Percentiles rank a stretch among this genome's conserved stretches.
Conservation (phyloP, 1,140 invertebrate genomes). For the Drosophila guanche region DNA sequence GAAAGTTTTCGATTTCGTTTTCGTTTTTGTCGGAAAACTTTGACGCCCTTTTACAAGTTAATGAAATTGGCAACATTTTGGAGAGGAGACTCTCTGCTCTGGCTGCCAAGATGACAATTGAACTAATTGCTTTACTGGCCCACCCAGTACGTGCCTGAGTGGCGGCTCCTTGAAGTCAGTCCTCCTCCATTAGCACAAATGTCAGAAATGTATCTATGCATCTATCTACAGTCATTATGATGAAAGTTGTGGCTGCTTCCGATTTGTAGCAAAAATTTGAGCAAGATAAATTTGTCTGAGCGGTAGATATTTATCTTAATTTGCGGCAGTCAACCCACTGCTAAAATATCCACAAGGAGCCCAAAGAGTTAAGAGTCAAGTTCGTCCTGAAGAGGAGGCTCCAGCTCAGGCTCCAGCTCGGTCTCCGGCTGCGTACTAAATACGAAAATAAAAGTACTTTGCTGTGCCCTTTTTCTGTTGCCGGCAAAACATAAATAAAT, state of each 20-base stretch:
- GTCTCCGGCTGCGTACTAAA: conserved; percentile 44
- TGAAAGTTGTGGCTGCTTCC: conserved; percentile 52
- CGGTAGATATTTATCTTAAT: conserved; percentile 75
- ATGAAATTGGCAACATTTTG: conserved; percentile 64
- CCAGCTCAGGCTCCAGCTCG: neutral
- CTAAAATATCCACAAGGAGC: neutral
- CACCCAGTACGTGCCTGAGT: conserved; percentile 46
- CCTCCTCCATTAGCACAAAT: conserved; percentile 37
- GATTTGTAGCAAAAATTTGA: conserved; percentile 45
- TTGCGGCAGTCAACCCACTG: conserved; percentile 39
- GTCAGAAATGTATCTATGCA: conserved; percentile 10
- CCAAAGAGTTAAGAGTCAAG: conserved; percentile 72
- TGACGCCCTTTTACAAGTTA: conserved; percentile 58
- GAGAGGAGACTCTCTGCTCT: conserved; percentile 1
- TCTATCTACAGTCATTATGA: conserved; percentile 52
- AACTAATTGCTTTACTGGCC: conserved; percentile 70
- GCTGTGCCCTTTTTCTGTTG: conserved; percentile 25
- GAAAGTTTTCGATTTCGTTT: conserved; percentile 45
- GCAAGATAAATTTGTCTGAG: conserved; percentile 68
- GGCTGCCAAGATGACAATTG: conserved; percentile 75
- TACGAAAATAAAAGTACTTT: conserved; percentile 46
- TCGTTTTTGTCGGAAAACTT: conserved; percentile 39
- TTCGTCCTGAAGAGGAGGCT: conserved; percentile 6
- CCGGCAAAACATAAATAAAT: conserved; percentile 65
- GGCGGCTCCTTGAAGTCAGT: conserved; percentile 20